These are phyloP conservation scores for Nasonia giraulti DNA, from an alignment of 1,140 invertebrate species.

Conservation along the genomic window DNA sequence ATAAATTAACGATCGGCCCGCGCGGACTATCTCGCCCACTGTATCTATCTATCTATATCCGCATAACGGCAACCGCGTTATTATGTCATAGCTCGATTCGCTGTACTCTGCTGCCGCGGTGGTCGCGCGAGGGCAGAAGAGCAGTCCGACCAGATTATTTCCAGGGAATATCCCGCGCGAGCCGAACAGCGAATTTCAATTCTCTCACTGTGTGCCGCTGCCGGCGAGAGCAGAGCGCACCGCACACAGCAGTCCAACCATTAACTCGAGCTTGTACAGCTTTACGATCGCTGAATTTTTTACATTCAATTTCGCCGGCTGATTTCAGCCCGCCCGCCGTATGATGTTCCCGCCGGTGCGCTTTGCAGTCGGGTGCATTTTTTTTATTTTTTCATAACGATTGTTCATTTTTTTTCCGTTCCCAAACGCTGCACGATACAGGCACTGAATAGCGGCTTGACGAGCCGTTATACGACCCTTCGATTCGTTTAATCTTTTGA, in stretches of 20 bases:
- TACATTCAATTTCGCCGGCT: slow-evolving; percentile 3
- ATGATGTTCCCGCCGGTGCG: not conserved
- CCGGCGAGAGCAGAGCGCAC: not conserved
- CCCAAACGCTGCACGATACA: too few species aligned
- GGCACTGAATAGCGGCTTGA: too few species aligned
- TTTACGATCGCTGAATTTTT: slow-evolving; percentile 23
- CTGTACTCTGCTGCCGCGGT: not conserved
- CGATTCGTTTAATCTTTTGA: too few species aligned
- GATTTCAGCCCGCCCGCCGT: not conserved
- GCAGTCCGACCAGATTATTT: not conserved
- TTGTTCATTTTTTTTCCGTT: too few species aligned
- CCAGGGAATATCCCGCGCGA: not conserved
- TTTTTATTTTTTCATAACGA: too few species aligned
- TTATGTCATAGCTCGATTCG: slow-evolving; percentile 29
- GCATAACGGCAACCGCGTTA: not conserved
- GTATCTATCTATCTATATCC: not conserved
- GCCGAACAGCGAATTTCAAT: slow-evolving; percentile 40
- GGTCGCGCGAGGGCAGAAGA: not conserved
- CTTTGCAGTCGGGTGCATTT: too few species aligned
- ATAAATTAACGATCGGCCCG: not conserved
- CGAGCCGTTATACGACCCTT: too few species aligned
- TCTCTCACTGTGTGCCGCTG: not conserved
- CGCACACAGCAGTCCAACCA: not conserved
- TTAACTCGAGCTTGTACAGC: slow-evolving; percentile 17
- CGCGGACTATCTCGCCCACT: too few species aligned